Evolutionary conservation across 2,113 vertebrate species (phyloP).

Genomic region (Mungos mungo): DNA sequence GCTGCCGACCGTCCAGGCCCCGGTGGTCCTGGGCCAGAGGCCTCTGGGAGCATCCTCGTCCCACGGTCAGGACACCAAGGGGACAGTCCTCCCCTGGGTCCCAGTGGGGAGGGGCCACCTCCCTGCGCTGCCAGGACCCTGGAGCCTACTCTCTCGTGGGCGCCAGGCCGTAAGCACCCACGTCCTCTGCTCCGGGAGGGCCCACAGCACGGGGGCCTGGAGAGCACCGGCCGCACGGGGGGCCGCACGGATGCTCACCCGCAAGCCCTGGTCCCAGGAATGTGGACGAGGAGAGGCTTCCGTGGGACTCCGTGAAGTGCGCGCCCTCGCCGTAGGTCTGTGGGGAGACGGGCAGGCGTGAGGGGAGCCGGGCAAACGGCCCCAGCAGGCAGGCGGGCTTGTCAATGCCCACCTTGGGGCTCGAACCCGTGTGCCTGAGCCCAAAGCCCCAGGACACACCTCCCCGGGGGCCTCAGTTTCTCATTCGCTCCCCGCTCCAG

Average conservation of each 20-base stretch:
- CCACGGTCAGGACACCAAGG: neutral
- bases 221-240: fast-evolving
- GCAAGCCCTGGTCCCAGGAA: conserved; percentile 94
- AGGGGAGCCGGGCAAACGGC: neutral
- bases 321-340: conserved; percentile 92
- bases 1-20: fast-evolving
- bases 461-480: neutral
- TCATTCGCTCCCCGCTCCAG: fast-evolving
- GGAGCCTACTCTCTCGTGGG: neutral
- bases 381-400: neutral
- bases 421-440: fast-evolving
- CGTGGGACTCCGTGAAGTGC: conserved; percentile 90
- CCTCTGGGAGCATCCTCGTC: neutral
- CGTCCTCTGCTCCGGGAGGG: neutral
- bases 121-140: too few relatives aligned
- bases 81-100: neutral
- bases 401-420: fast-evolving
- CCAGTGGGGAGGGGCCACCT: neutral
- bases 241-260: conserved; percentile 84
- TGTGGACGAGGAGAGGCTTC: conserved; percentile 87
- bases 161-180: neutral
- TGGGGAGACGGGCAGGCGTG: neutral
- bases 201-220: fast-evolving
- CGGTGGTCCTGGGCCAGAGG: neutral
- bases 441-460: neutral